A percentile compares a stretch with the other conserved stretches of the same genome.
phyloP scores from a whole-genome alignment of 2,797 vertebrate genomes.

The Craterocephalus amniculus region DNA sequence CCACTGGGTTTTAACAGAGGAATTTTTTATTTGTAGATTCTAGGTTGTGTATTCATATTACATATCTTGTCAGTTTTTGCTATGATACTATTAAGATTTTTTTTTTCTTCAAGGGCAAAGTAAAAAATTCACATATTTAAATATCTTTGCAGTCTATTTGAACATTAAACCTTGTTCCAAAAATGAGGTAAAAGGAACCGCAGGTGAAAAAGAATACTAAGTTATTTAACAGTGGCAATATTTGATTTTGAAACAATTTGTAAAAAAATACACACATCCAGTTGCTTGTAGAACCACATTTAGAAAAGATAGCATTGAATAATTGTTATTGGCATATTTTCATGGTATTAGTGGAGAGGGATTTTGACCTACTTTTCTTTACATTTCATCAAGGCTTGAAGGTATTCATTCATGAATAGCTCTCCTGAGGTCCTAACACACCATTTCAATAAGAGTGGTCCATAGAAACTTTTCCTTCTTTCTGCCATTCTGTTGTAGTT shows the following conservation, averaged over 20 bases:
- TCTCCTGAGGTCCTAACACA: neutral
- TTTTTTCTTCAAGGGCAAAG: too few relatives aligned
- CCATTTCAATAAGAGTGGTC: neutral
- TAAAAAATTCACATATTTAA: too few relatives aligned
- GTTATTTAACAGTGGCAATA: too few relatives aligned
- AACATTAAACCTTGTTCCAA: too few relatives aligned
- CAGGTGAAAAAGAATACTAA: too few relatives aligned
- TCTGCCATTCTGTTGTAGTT: neutral
- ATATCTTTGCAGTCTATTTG: too few relatives aligned
- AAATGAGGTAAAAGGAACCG: too few relatives aligned
- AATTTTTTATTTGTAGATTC: neutral
- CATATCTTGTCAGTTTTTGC: neutral
- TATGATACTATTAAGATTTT: neutral
- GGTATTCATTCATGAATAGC: neutral
- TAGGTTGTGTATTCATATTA: neutral
- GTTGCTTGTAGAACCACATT: neutral
- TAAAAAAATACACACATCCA: neutral
- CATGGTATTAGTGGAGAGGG: neutral
- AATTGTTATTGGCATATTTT: too few relatives aligned
- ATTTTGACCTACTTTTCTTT: neutral
- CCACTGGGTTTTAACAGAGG: neutral
- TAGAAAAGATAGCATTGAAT: neutral
- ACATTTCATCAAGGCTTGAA: neutral
- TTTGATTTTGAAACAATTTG: neutral
- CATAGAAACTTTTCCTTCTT: neutral